Conservation (phyloP, 2,113 vertebrate genomes). For the Alethe castanea region DNA sequence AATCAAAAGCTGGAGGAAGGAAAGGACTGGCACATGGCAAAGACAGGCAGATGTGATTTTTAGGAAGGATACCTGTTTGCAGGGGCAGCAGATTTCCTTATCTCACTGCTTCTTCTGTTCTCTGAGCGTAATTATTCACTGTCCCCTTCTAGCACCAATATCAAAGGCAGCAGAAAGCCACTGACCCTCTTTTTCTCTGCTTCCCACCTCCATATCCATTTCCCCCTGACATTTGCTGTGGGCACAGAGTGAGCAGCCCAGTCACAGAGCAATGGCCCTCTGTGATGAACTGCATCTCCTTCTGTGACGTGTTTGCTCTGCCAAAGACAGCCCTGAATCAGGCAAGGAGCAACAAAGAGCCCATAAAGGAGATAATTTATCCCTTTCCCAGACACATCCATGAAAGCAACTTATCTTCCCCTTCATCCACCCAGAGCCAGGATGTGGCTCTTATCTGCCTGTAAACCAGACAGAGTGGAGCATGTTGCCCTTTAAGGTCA, state of each 20-base stretch:
- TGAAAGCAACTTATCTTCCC: slow-evolving; percentile 41
- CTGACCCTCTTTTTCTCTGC: not conserved
- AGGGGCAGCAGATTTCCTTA: not conserved
- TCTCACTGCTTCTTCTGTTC: not conserved
- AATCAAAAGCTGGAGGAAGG: not conserved
- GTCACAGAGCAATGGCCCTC: not conserved
- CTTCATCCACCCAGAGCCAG: slow-evolving; percentile 48
- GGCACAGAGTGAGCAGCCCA: not conserved
- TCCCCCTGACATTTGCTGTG: not conserved
- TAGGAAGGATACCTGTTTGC: not conserved
- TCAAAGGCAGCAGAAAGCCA: not conserved
- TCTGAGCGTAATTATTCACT: not conserved
- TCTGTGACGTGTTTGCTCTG: not conserved
- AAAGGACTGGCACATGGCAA: not conserved
- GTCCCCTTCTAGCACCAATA: not conserved
- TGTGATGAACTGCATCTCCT: not conserved
- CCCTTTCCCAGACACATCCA: slow-evolving; percentile 24
- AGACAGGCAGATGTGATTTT: not conserved
- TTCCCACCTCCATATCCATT: not conserved
- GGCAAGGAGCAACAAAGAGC: slow-evolving; percentile 2
- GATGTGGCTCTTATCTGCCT: slow-evolving; percentile 49
- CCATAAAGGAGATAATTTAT: slow-evolving; percentile 35
- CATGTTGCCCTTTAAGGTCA: slow-evolving; percentile 30
- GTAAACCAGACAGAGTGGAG: slow-evolving; percentile 6
- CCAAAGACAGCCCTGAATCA: not conserved